These are phyloP conservation scores for Oryzias celebensis DNA, from an alignment of 2,113 vertebrate genomes.

Conservation along the genomic window DNA sequence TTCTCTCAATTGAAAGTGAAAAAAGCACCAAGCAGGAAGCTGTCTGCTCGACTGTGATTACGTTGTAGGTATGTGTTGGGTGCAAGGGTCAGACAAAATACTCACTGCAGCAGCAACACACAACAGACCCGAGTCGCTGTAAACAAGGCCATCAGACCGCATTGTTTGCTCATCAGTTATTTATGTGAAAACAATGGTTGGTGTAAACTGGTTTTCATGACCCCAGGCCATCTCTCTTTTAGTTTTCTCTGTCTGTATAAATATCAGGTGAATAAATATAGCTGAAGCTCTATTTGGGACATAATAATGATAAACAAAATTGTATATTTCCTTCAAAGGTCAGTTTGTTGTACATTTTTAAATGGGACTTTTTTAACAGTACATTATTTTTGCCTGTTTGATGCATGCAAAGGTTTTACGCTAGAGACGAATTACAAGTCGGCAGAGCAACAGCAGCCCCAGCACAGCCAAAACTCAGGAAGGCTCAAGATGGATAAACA, in stretches of 20 bases:
- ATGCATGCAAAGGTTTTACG: no score
- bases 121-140: constrained; percentile 5
- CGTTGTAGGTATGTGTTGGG: constrained; percentile 8
- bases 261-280: constrained; percentile 57
- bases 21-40: constrained; percentile 31
- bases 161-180: constrained; percentile 55
- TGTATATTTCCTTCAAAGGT: constrained; percentile 32
- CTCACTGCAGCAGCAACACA: constrained; percentile 35
- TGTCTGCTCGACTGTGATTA: constrained; percentile 23
- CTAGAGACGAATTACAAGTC: no score
- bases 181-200: constrained; percentile 70
- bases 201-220: constrained; percentile 45
- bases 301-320: constrained; percentile 19
- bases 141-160: constrained; percentile 4
- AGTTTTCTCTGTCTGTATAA: constrained; percentile 35
- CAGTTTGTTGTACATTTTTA: constrained; percentile 29
- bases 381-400: no score
- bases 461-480: no score
- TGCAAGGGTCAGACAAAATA: constrained; percentile 18
- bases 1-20: constrained; percentile 18
- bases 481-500: no score
- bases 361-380: no score
- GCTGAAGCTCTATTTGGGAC: constrained; percentile 28
- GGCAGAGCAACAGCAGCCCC: no score
- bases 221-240: constrained; percentile 17